phyloP scores from a whole-genome alignment of 2,113 vertebrate species.

The Ranitomeya variabilis region DNA sequence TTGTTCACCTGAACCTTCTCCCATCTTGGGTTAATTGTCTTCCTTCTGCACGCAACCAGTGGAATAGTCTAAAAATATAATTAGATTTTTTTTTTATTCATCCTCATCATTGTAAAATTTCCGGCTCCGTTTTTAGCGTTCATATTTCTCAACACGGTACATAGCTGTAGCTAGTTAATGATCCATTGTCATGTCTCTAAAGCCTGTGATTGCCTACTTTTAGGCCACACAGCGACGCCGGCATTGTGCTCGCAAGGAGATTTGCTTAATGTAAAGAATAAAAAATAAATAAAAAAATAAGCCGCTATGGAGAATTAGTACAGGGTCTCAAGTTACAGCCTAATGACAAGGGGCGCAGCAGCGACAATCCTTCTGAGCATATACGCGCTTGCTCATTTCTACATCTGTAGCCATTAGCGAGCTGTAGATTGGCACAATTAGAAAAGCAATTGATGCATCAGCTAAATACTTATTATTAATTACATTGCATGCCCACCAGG shows the following conservation, averaged over 20 bases:
- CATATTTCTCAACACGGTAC: not conserved
- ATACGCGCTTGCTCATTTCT: constrained; percentile 46
- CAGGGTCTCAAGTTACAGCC: constrained; percentile 22
- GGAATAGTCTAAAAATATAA: too few species aligned
- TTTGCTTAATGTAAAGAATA: constrained; percentile 14
- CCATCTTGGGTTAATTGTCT: not conserved
- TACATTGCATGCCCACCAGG: constrained; percentile 60
- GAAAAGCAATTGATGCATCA: constrained; percentile 64
- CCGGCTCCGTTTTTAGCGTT: not conserved
- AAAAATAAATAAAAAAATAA: not conserved
- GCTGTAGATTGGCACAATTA: constrained; percentile 66
- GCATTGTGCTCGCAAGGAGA: not conserved
- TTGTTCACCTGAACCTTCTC: not conserved
- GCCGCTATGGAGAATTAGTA: constrained; percentile 11
- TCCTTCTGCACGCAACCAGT: too few species aligned
- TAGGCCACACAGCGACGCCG: not conserved
- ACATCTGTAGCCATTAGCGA: constrained; percentile 61
- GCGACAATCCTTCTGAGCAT: constrained; percentile 37
- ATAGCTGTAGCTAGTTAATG: not conserved
- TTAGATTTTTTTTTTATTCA: too few species aligned
- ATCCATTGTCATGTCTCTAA: not conserved
- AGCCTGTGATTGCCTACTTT: not conserved
- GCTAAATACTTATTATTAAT: constrained; percentile 70
- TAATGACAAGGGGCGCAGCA: constrained; percentile 24
- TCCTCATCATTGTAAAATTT: not conserved